Percentiles rank a stretch among this genome's conserved stretches.
These are phyloP conservation scores for Misgurnus mizolepis DNA, from an alignment of 2,113 vertebrate species.

Conservation along the genomic window DNA sequence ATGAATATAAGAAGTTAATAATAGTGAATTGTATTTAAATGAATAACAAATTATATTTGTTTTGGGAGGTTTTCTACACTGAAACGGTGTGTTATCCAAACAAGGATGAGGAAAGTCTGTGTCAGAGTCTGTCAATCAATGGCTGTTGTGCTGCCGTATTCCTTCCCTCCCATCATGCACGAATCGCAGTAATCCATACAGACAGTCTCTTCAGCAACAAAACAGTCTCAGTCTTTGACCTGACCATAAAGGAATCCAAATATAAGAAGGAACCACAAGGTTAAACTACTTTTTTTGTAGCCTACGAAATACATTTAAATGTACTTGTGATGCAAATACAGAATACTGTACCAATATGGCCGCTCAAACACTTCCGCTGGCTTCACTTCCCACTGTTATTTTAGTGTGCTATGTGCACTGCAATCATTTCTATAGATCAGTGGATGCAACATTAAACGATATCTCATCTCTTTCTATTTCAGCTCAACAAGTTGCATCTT, in stretches of 20 bases:
- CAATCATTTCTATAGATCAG: not conserved
- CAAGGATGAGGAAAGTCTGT: conserved; percentile 64
- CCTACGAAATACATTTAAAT: no score
- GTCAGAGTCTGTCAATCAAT: conserved; percentile 58
- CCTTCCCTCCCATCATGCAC: conserved; percentile 68
- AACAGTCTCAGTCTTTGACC: conserved; percentile 66
- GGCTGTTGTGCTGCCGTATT: conserved; percentile 69
- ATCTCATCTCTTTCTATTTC: not conserved
- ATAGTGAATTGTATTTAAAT: not conserved
- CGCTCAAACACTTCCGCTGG: no score
- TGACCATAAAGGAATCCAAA: conserved; percentile 67
- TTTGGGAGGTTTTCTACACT: conserved; percentile 66
- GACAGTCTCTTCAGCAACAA: not conserved
- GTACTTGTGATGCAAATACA: no score
- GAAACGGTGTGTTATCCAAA: conserved; percentile 60
- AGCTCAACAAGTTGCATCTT: conserved; percentile 76
- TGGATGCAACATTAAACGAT: not conserved
- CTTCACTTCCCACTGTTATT: no score
- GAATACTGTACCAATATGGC: no score
- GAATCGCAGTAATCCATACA: conserved; percentile 65
- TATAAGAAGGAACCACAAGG: conserved; percentile 62
- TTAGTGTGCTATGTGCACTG: not conserved
- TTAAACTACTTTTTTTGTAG: conserved; percentile 40
- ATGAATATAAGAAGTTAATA: no score
- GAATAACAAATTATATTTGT: not conserved